These are phyloP conservation scores for Ictalurus punctatus DNA, from an alignment of 2,113 vertebrate genomes.

Conservation along the genomic window DNA sequence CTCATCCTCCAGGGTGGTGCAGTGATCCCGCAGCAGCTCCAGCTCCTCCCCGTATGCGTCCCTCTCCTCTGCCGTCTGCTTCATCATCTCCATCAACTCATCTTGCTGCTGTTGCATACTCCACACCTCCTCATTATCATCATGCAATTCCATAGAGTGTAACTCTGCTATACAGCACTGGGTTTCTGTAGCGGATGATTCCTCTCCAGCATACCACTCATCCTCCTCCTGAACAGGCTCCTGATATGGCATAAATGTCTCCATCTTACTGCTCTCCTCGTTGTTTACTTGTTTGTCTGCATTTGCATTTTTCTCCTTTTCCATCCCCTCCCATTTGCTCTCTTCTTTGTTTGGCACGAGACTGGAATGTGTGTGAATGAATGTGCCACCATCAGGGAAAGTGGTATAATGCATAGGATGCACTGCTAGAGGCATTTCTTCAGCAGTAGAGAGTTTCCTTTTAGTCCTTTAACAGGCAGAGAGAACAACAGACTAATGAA, in stretches of 20 bases:
- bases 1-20: slow-evolving; percentile 70
- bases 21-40: slow-evolving; percentile 69
- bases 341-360: slow-evolving; percentile 6
- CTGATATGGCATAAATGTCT: slow-evolving; percentile 13
- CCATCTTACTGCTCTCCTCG: background rate
- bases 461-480: slow-evolving; percentile 26
- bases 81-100: slow-evolving; percentile 37
- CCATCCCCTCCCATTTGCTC: background rate
- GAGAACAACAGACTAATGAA: background rate
- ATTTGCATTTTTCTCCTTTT: background rate
- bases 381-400: background rate
- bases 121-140: slow-evolving; percentile 8
- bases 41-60: slow-evolving; percentile 75
- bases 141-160: background rate
- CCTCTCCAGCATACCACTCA: slow-evolving; percentile 1
- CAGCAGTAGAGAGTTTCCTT: slow-evolving; percentile 3
- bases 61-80: slow-evolving; percentile 63
- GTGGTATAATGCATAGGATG: background rate
- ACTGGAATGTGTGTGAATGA: slow-evolving; percentile 23
- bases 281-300: background rate
- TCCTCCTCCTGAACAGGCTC: slow-evolving; percentile 27
- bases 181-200: background rate
- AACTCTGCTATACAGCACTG: background rate
- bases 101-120: slow-evolving; percentile 44
- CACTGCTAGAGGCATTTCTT: slow-evolving; percentile 1